Base-by-base conservation (phyloP, 2,888 invertebrate species). In the Laspeyria flexula region DNA sequence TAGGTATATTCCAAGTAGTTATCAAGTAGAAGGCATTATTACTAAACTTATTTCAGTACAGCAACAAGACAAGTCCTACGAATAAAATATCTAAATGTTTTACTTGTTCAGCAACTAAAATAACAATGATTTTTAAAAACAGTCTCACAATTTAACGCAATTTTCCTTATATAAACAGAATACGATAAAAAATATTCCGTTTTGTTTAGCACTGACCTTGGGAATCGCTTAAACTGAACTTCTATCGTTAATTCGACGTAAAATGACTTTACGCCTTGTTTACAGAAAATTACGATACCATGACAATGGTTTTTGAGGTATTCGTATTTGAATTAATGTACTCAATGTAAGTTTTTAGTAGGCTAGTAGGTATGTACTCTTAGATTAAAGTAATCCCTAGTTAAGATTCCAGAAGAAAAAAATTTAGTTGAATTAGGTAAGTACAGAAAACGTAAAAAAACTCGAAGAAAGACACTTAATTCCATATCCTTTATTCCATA, bases 211-310 rank as follows among this genome's bases (percentile, higher is more conserved):
- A 13, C 9, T 27, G 25, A 43, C 27, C 25, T 43, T 16, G n/a
- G 16, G 15, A 23, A 43, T 15, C 27, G 34, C 27, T 43, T 43
- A 15, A 27, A 34, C 25, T 25, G 9, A 15, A 15, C 25, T 27
- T 43, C 29, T 43, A 25, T 35, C 16, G 43, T 34, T 16, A 43
- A 43, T 43, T 34, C 43, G 11, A 9, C 34, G 43, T 33, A 42
- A 13, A 33, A 42, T 43, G 43, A 43, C 34, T 25, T 43, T 34
- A 34, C 16, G 27, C 16, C 23, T 30, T 2, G 30, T 9, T 25
- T 25, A 25, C 25, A 43, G 34, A 23, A 43, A 25, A 1, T 25
- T 7, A 42, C 31, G 12, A 21, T 3, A 34, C 16, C 27, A 35
- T 43, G 43, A 34, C 30, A 10, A 7, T 23, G 33, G 30, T 41